Evolutionary conservation across 2,888 invertebrate species (phyloP), one percentile per base, ranked within the genome.

Genomic region (Tiliacea aurago): DNA sequence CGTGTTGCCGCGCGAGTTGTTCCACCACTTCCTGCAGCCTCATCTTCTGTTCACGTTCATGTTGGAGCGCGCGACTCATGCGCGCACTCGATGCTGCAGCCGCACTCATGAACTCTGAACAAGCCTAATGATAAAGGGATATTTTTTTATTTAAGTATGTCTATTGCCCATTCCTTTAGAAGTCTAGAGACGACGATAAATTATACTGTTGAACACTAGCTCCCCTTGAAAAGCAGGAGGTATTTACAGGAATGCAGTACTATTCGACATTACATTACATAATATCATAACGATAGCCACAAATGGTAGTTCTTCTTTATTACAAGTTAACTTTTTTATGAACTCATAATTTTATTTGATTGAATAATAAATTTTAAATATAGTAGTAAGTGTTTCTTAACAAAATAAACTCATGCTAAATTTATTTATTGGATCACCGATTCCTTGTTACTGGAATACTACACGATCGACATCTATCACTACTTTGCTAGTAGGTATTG

Each of bases 11-110:
- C 20, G 99, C 99, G 80, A 99, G 97, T 90, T 99, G 99, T 92
- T 99, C 99, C 23, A 99, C 99, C 96, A 99, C 99, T 90, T 99
- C 99, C 91, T 99, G 99, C 81, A 99, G 96, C 63, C 99, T 97
- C 92, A 98, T 97, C 89, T 99, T 97, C 94, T 99, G 99, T 85
- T 99, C 99, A 37, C 99, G 98, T 92, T 99, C 99, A 94, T 99
- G 98, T 87, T 99, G 98, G 81, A 99, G 95, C 92, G 99, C 97
- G 86, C 98, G 98, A 85, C 98, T 98, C 98, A 99, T 99, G 86
- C 99, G 98, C 76, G 98, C 97, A 67, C 99, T 99, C 86, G 99
- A 99, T 43, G 97, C 97, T 88, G 99, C 98, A 20, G 99, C 99
- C 76, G 99, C 97, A 88, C 98, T 98, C 90, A 99, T 97, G 95